A percentile compares a stretch with the other conserved stretches of the same genome.
phyloP scores from a whole-genome alignment of 2,113 vertebrate genomes.

The Seriola dumerili region DNA sequence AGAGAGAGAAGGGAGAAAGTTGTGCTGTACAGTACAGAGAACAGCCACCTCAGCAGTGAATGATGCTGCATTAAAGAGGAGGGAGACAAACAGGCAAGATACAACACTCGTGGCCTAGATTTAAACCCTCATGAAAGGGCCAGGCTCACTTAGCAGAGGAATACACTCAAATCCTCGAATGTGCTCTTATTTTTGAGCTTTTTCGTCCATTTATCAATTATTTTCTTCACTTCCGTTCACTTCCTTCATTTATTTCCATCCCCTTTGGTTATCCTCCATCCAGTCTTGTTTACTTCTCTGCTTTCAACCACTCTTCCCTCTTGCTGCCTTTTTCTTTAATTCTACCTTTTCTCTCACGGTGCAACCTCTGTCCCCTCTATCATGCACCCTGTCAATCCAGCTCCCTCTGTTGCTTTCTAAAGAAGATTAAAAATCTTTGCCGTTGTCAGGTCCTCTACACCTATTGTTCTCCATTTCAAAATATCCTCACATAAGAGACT shows the following conservation, averaged over 20 bases:
- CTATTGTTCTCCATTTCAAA: slow-evolving; percentile 58
- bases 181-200: slow-evolving; percentile 11
- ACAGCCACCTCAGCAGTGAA: slow-evolving; percentile 78
- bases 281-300: slow-evolving; percentile 33
- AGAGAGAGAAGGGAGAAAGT: slow-evolving; percentile 46
- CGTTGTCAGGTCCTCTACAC: slow-evolving; percentile 26
- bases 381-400: slow-evolving; percentile 42
- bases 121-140: slow-evolving; percentile 51
- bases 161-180: slow-evolving; percentile 15
- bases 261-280: slow-evolving; percentile 8
- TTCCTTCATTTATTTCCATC: slow-evolving; percentile 23
- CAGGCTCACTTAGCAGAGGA: slow-evolving; percentile 19
- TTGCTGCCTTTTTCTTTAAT: not conserved
- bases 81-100: slow-evolving; percentile 56
- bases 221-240: slow-evolving; percentile 11
- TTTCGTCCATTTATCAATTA: slow-evolving; percentile 33
- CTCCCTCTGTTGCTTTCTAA: slow-evolving; percentile 4
- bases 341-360: not conserved
- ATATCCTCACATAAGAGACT: slow-evolving; percentile 27
- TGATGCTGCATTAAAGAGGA: slow-evolving; percentile 67
- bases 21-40: slow-evolving; percentile 70
- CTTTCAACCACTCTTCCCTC: slow-evolving; percentile 1
- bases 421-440: slow-evolving; percentile 47
- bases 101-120: slow-evolving; percentile 69
- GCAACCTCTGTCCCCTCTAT: slow-evolving; percentile 21